Percentiles rank a stretch among this genome's conserved stretches.
phyloP scores from a whole-genome alignment of 2,888 invertebrate species.

The Anthoptus insignis region DNA sequence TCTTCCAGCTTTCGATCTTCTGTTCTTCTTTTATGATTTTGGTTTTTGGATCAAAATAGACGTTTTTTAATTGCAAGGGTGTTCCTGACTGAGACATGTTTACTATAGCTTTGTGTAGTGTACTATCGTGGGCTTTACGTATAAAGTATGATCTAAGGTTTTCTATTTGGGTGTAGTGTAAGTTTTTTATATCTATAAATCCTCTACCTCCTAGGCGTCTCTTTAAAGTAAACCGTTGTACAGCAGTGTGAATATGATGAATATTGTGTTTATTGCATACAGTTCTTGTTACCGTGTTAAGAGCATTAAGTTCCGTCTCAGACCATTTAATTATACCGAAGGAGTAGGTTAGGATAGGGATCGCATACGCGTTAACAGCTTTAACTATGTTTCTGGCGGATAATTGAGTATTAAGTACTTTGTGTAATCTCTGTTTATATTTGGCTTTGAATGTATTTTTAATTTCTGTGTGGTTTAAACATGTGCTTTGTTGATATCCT shows the following conservation, averaged over 20 bases:
- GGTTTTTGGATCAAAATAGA: neutral
- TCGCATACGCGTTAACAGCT: conserved; percentile 33
- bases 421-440: conserved; percentile 19
- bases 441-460: conserved; percentile 13
- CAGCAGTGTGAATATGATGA: conserved; percentile 4
- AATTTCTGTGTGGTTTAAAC: neutral
- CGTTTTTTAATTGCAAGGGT: neutral
- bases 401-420: conserved; percentile 19
- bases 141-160: conserved; percentile 1
- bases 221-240: conserved; percentile 8
- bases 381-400: conserved; percentile 14
- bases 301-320: neutral
- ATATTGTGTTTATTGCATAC: conserved; percentile 1
- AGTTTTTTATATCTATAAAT: conserved; percentile 19
- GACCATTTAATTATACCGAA: conserved; percentile 27
- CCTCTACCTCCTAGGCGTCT: conserved; percentile 18
- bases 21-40: neutral
- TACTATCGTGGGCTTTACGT: neutral
- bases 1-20: conserved; percentile 14
- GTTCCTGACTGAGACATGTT: neutral
- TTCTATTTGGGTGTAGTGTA: conserved; percentile 16
- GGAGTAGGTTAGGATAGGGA: conserved; percentile 37
- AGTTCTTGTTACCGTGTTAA: neutral
- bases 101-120: conserved; percentile 3
- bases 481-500: conserved; percentile 6